phyloP scores from a whole-genome alignment of 2,888 invertebrate genomes.

The Lobophora halterata region DNA sequence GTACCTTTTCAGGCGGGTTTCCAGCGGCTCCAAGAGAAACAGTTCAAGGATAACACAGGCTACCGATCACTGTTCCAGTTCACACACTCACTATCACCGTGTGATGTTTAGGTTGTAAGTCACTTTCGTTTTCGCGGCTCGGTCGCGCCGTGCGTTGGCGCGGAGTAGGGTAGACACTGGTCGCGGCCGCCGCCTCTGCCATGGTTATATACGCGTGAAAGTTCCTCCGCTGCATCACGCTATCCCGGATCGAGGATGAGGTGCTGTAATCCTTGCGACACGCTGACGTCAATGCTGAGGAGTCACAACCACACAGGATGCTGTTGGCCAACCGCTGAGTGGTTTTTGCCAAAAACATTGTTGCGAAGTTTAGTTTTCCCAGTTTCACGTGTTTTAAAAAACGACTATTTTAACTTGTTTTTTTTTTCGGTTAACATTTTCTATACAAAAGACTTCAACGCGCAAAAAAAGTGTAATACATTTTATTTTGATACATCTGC shows the following conservation, averaged over 20 bases:
- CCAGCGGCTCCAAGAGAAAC: conserved; percentile 55
- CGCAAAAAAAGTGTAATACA: conserved; percentile 5
- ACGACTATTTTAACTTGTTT: background rate
- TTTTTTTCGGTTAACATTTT: conserved; percentile 1
- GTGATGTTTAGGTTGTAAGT: conserved; percentile 38
- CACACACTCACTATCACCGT: conserved; percentile 63
- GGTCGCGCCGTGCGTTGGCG: conserved; percentile 51
- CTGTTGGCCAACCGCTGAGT: conserved; percentile 13
- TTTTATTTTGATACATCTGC: background rate
- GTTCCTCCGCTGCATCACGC: conserved; percentile 57
- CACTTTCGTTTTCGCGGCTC: conserved; percentile 73
- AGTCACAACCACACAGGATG: conserved; percentile 11
- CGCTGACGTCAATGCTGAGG: conserved; percentile 42
- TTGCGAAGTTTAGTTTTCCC: background rate
- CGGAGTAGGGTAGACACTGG: conserved; percentile 61
- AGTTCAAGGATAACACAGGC: conserved; percentile 76
- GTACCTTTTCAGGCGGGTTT: conserved; percentile 68
- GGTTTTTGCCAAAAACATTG: conserved; percentile 8
- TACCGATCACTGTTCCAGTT: conserved; percentile 75
- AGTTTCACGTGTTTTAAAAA: no score
- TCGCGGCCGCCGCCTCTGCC: conserved; percentile 60
- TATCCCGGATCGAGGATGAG: conserved; percentile 71
- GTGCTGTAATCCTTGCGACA: conserved; percentile 73
- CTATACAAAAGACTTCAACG: conserved; percentile 47
- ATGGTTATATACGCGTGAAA: conserved; percentile 77